Evolutionary conservation across 2,113 vertebrate genomes (phyloP), one percentile per base, ranked within the genome.

Genomic region (Leptosomus discolor): DNA sequence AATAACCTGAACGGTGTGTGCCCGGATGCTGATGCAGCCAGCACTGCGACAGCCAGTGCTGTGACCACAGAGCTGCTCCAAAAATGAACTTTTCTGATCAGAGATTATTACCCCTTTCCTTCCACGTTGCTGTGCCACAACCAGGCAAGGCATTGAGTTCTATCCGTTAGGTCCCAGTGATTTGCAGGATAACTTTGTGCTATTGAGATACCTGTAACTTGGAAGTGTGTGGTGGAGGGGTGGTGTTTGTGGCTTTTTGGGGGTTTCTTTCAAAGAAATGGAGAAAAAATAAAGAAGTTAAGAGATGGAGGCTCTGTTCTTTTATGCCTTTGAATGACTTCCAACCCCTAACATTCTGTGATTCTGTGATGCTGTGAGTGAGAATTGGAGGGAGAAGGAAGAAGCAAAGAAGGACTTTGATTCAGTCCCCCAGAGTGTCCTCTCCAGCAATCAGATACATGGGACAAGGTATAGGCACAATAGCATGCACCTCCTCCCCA

Each of bases 1-100:
- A 78, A 84, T 34, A 85, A 75, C 30, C 20, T 11, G 61, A 87
- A 57, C 0, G 0, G 69, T 0, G 1, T 3, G 2, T 0, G 3
- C 36, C 65, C 8, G 5, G 61, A 48, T 77, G 80, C 41, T 0
- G 1, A 27, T 19, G 24, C 0, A 6, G 53, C 43, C 18, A 3
- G 41, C 1, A 0, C 39, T 71, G 56, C 4, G 0, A 27, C 60
- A 68, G 76, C 51, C 57, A 16, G n/a, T 6, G 64, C 34, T 78
- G 37, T 29, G 22, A 5, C 0, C 0, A 22, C 63, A 41, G 45
- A 53, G 20, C 17, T 45, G 45, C 71, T 88, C 58, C 60, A 37
- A 41, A 57, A 91, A 53, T 11, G 48, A 39, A 3, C 0, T 60
- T 91, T 88, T n/a, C 82, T 80, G 48, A 4, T 13, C 68, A 63